Evolutionary conservation across 1,140 invertebrate genomes (phyloP).

Genomic region (Aphelinus atriplicis): DNA sequence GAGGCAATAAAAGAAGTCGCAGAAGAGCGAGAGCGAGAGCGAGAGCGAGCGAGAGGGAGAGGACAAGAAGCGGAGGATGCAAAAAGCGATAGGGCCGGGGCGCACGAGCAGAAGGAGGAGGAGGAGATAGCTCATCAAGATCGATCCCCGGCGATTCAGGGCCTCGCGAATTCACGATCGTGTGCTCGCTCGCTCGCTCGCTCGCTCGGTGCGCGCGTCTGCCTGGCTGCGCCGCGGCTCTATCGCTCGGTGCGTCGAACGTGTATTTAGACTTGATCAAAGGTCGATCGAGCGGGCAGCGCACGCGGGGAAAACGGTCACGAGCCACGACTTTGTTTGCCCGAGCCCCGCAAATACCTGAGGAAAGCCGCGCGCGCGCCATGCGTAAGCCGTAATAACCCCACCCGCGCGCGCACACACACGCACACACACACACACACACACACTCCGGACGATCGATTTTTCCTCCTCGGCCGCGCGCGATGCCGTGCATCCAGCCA

Average conservation of each 20-base stretch:
- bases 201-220: conserved; percentile 33
- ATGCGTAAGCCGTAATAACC: background rate
- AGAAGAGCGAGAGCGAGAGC: conserved; percentile 24
- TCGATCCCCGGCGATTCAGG: conserved; percentile 22
- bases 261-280: conserved; percentile 61
- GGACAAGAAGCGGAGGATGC: background rate
- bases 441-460: conserved; percentile 41
- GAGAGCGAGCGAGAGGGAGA: background rate
- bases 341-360: too few relatives aligned
- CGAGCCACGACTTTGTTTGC: conserved; percentile 29
- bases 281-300: conserved; percentile 55
- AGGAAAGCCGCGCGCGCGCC: background rate
- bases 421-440: too few relatives aligned
- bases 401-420: background rate
- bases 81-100: background rate
- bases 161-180: conserved; percentile 27
- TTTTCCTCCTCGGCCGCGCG: conserved; percentile 49
- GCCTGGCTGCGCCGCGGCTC: conserved; percentile 45
- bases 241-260: conserved; percentile 49
- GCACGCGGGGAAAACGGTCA: conserved; percentile 48
- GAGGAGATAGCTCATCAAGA: conserved; percentile 27
- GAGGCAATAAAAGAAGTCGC: background rate
- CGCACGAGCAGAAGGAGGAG: conserved; percentile 11
- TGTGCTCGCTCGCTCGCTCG: background rate
- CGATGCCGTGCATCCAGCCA: conserved; percentile 57